A percentile compares a stretch with the other conserved stretches of the same genome.
Conservation (phyloP, 2,797 vertebrate genomes). For the Sebastes matsubarae region DNA sequence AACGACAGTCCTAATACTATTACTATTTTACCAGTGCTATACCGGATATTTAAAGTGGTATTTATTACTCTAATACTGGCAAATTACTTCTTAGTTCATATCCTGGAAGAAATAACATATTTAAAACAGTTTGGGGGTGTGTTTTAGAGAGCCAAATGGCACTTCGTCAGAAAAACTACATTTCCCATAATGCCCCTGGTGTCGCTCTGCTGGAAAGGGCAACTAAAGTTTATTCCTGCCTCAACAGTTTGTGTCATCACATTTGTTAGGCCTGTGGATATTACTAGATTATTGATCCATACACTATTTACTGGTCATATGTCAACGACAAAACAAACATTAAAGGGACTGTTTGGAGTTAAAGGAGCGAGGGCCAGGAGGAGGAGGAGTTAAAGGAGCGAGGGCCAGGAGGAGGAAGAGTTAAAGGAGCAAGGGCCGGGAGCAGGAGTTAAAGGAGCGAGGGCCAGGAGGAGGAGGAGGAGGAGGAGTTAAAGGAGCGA, state of each 20-base stretch:
- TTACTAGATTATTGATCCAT: neutral
- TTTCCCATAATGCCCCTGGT: constrained; percentile 31
- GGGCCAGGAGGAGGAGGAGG: too few relatives aligned
- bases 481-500: too few relatives aligned
- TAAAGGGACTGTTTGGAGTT: too few relatives aligned
- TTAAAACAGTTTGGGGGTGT: neutral
- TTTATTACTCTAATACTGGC: neutral
- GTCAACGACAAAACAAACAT: neutral
- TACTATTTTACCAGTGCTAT: neutral
- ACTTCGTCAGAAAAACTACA: constrained; percentile 20
- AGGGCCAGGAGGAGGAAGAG: too few relatives aligned
- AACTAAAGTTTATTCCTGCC: neutral
- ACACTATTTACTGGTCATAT: neutral
- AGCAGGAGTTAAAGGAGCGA: too few relatives aligned
- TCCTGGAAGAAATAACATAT: neutral
- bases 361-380: too few relatives aligned
- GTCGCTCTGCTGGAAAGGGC: neutral
- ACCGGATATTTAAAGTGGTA: neutral
- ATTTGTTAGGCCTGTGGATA: too few relatives aligned
- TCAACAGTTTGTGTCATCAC: neutral
- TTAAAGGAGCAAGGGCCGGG: too few relatives aligned
- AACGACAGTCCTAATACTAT: neutral
- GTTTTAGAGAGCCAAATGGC: neutral
- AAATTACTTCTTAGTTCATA: neutral
- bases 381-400: too few relatives aligned